Percentiles rank a stretch among this genome's conserved stretches.
phyloP scores from a whole-genome alignment of 1,140 invertebrate species.

The Drosophila ambigua region DNA sequence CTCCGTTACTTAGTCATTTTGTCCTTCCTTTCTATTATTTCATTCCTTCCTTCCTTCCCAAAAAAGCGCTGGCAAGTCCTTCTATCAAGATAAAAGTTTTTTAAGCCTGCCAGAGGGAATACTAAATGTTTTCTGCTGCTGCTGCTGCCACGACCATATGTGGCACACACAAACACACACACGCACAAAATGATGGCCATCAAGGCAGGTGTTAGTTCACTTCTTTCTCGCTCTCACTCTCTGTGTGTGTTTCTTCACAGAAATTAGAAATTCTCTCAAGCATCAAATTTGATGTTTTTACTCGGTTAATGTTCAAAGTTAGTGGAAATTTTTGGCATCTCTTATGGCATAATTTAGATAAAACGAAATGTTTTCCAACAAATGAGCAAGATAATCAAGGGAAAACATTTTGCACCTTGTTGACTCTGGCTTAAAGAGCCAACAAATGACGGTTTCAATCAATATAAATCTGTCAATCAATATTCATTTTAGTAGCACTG shows the following conservation, averaged over 20 bases:
- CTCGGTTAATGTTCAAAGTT: constrained; percentile 41
- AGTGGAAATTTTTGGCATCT: constrained; percentile 46
- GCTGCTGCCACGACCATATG: constrained; percentile 14
- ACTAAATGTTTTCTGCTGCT: constrained; percentile 43
- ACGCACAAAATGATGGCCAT: constrained; percentile 22
- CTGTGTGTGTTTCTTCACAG: neutral
- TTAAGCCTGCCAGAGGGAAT: constrained; percentile 53
- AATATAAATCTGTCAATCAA: constrained; percentile 9
- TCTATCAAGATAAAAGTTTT: constrained; percentile 57
- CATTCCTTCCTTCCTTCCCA: constrained; percentile 27
- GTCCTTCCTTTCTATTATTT: constrained; percentile 11
- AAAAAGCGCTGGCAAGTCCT: constrained; percentile 43
- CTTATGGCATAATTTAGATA: constrained; percentile 48
- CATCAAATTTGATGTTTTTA: constrained; percentile 47
- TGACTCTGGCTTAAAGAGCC: neutral
- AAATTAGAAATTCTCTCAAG: constrained; percentile 50
- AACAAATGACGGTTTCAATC: neutral
- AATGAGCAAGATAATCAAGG: constrained; percentile 34
- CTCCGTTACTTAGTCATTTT: constrained; percentile 47
- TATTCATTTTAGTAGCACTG: neutral
- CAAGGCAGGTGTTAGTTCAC: constrained; percentile 49
- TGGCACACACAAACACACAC: constrained; percentile 21
- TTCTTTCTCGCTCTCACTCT: constrained; percentile 22
- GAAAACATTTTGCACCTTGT: constrained; percentile 6
- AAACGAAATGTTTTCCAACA: constrained; percentile 18